A percentile compares a stretch with the other conserved stretches of the same genome.
phyloP scores from a whole-genome alignment of 2,113 vertebrate genomes.

The Atractosteus spatula region DNA sequence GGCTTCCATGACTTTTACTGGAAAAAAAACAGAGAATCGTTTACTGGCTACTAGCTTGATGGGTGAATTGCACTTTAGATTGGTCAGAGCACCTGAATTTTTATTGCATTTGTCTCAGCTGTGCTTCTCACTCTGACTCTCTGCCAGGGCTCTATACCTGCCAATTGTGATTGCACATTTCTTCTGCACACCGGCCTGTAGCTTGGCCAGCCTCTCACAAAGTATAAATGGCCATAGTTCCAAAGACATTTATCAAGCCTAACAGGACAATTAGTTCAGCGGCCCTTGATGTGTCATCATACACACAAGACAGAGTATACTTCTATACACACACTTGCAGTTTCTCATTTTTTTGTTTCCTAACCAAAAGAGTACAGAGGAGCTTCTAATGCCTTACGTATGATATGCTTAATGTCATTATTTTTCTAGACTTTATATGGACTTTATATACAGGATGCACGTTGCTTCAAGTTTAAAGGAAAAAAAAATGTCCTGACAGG shows the following conservation, averaged over 20 bases:
- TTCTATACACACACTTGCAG: too few species aligned
- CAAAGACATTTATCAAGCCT: slow-evolving; percentile 12
- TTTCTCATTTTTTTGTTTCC: too few species aligned
- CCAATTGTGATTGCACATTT: slow-evolving; percentile 21
- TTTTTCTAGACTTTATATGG: too few species aligned
- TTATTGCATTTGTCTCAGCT: slow-evolving; percentile 52
- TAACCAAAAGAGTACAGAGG: too few species aligned
- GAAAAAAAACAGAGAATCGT: background rate
- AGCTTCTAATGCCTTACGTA: too few species aligned
- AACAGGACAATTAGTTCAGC: slow-evolving; percentile 7
- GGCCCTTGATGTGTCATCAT: background rate
- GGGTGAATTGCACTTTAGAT: slow-evolving; percentile 4
- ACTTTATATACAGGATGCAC: too few species aligned
- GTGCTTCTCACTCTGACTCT: slow-evolving; percentile 54
- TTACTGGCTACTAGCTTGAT: background rate
- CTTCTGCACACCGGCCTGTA: background rate
- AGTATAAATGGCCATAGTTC: background rate
- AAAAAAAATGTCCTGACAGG: too few species aligned
- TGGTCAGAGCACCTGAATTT: slow-evolving; percentile 52
- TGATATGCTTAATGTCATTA: too few species aligned
- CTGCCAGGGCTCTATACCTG: slow-evolving; percentile 64
- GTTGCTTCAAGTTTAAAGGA: too few species aligned
- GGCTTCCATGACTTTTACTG: too few species aligned
- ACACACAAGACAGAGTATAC: too few species aligned
- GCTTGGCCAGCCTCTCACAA: background rate